Evolutionary conservation across 2,113 vertebrate genomes (phyloP).

Genomic region (Corythaeola cristata): DNA sequence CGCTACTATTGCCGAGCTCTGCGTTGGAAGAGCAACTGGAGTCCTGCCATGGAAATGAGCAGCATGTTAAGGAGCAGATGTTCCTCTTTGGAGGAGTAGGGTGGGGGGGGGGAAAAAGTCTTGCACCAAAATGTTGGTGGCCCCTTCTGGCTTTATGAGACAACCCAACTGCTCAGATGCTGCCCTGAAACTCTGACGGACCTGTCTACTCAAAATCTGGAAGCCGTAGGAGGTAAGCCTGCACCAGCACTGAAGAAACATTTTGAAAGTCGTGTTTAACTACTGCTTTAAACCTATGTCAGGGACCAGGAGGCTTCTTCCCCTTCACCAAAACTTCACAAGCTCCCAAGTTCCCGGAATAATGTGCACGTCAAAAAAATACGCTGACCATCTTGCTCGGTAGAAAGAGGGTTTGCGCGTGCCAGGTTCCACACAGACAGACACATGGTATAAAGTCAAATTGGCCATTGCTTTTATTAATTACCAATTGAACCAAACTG

Average conservation of each 20-base stretch:
- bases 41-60: conserved; percentile 79
- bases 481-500: conserved; percentile 66
- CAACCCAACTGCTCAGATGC: conserved; percentile 12
- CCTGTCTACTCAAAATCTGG: neutral
- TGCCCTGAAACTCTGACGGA: neutral
- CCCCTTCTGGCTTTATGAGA: neutral
- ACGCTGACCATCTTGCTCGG: neutral
- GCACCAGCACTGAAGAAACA: neutral
- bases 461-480: conserved; percentile 69
- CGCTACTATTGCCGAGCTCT: conserved; percentile 75
- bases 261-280: neutral
- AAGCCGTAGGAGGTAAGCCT: neutral
- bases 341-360: neutral
- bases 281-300: neutral
- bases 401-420: neutral
- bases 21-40: conserved; percentile 74
- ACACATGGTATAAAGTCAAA: conserved; percentile 63
- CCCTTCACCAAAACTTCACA: neutral
- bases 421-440: conserved; percentile 61
- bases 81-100: conserved; percentile 69
- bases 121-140: conserved; percentile 65
- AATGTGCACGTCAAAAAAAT: neutral
- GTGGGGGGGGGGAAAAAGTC: conserved; percentile 7
- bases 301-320: neutral
- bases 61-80: conserved; percentile 77